phyloP scores from a whole-genome alignment of 2,888 invertebrate genomes.

The Drosophila infuscata region DNA sequence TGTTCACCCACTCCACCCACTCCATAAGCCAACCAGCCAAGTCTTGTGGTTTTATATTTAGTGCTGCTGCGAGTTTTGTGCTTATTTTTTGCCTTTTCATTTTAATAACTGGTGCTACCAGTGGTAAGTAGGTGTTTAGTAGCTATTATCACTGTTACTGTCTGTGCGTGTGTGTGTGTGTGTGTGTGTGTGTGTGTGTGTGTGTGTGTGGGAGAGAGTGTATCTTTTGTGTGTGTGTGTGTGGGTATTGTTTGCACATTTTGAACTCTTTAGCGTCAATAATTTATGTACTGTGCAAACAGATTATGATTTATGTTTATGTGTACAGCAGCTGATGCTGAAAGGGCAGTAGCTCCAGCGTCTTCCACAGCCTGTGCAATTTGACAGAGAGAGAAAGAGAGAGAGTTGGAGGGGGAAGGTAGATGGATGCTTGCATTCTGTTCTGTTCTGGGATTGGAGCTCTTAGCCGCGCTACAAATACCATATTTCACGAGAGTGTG shows the following conservation, averaged over 20 bases:
- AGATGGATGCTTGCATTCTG: slow-evolving; percentile 36
- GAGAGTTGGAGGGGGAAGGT: background rate
- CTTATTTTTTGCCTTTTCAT: slow-evolving; percentile 21
- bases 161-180: slow-evolving; percentile 30
- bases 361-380: slow-evolving; percentile 7
- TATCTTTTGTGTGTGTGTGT: slow-evolving; percentile 32
- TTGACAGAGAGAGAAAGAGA: background rate
- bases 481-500: slow-evolving; percentile 48
- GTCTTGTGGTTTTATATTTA: slow-evolving; percentile 40
- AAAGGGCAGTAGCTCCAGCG: slow-evolving; percentile 27
- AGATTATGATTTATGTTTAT: slow-evolving; percentile 78
- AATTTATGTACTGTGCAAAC: slow-evolving; percentile 78
- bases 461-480: slow-evolving; percentile 33
- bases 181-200: slow-evolving; percentile 27
- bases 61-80: slow-evolving; percentile 17
- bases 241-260: slow-evolving; percentile 54
- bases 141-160: slow-evolving; percentile 62
- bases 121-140: slow-evolving; percentile 76
- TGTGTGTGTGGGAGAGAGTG: slow-evolving; percentile 13
- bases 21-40: background rate
- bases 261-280: slow-evolving; percentile 79
- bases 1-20: background rate
- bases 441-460: slow-evolving; percentile 29
- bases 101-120: slow-evolving; percentile 61
- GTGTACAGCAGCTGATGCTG: slow-evolving; percentile 52